phyloP scores from a whole-genome alignment of 2,797 vertebrate species.

The Alectoris magna region DNA sequence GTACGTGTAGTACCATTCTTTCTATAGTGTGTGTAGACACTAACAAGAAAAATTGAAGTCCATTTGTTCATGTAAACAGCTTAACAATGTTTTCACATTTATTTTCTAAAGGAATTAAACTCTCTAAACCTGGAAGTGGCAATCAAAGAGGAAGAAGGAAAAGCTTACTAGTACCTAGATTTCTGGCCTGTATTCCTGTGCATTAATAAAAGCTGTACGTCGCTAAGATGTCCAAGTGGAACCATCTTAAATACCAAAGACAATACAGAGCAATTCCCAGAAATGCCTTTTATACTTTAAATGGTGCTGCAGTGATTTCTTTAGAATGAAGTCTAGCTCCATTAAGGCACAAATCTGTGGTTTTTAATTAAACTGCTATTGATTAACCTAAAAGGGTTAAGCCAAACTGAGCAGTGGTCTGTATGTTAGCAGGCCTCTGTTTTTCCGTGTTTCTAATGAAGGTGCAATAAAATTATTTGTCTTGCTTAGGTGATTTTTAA shows the following conservation, averaged over 20 bases:
- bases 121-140: not conserved
- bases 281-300: conserved; percentile 3
- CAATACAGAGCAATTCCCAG: not conserved
- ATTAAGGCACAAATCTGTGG: not conserved
- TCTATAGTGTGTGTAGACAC: not conserved
- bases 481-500: not conserved
- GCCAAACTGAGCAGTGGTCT: not conserved
- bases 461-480: not conserved
- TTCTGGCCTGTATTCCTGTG: not conserved
- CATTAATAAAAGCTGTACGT: not conserved
- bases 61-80: not conserved
- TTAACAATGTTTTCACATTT: not conserved
- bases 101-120: not conserved
- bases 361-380: not conserved
- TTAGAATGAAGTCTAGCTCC: not conserved
- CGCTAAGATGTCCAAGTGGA: not conserved
- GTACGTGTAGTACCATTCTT: not conserved
- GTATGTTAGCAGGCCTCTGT: not conserved
- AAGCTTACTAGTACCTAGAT: not conserved
- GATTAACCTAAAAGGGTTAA: not conserved
- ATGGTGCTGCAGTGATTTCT: not conserved
- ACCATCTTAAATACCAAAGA: not conserved
- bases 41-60: not conserved
- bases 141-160: not conserved
- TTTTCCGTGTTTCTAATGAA: not conserved